These are phyloP conservation scores for Leptogaster cylindrica DNA, from an alignment of 2,888 invertebrate species.

Conservation along the genomic window DNA sequence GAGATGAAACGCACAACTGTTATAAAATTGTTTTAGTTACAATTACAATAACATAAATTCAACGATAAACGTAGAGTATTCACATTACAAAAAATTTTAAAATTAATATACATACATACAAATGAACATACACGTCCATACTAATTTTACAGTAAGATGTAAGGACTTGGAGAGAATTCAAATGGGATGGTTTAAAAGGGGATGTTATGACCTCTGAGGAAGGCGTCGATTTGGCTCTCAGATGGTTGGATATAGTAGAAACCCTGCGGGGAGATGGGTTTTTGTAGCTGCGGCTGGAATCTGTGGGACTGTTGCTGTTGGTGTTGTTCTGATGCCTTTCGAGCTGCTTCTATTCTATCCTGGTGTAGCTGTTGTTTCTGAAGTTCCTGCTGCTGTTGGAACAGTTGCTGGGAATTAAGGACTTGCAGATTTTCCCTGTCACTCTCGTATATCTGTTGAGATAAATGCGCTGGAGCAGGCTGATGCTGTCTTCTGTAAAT, in stretches of 20 bases:
- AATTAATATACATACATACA: constrained; percentile 32
- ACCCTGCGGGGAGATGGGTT: constrained; percentile 55
- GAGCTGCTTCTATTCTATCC: constrained; percentile 65
- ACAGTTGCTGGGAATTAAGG: constrained; percentile 71
- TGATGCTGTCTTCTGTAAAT: constrained; percentile 51
- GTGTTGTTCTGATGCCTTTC: constrained; percentile 49
- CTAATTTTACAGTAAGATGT: constrained; percentile 10
- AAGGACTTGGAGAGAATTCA: not conserved
- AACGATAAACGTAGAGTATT: constrained; percentile 16
- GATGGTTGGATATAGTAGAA: constrained; percentile 69
- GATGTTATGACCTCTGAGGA: constrained; percentile 75
- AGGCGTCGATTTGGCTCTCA: constrained; percentile 78
- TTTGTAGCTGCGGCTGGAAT: constrained; percentile 49
- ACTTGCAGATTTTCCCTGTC: constrained; percentile 69
- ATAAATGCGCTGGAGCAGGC: constrained; percentile 58
- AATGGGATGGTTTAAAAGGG: constrained; percentile 64
- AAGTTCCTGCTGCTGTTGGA: constrained; percentile 71
- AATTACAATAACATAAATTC: constrained; percentile 23
- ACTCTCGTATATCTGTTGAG: constrained; percentile 63
- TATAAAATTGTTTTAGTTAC: too few species aligned
- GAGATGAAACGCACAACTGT: too few species aligned
- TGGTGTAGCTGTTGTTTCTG: constrained; percentile 72
- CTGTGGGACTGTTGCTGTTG: constrained; percentile 40
- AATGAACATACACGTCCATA: constrained; percentile 26
- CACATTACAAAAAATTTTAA: constrained; percentile 10